These are phyloP conservation scores for Acipenser ruthenus DNA, from an alignment of 2,797 vertebrate genomes.

Conservation along the genomic window DNA sequence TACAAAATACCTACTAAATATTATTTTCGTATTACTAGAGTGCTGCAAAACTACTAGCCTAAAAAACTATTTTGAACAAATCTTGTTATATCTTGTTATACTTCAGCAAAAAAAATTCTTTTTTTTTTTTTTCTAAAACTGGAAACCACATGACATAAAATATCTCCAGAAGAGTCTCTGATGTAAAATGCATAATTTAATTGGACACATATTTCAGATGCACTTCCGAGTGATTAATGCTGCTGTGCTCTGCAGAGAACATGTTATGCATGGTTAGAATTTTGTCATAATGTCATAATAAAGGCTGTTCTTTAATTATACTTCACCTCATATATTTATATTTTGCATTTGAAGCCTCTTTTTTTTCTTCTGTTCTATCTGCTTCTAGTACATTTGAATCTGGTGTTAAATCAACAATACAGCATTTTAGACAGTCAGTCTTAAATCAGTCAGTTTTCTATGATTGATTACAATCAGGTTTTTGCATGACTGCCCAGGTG, in stretches of 20 bases:
- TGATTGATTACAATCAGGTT: conserved; percentile 42
- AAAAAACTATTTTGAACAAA: conserved; percentile 8
- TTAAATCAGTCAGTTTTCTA: conserved; percentile 24
- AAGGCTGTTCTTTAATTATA: neutral
- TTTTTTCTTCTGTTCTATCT: conserved; percentile 9
- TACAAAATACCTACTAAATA: conserved; percentile 3
- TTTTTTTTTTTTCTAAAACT: neutral
- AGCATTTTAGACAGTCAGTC: conserved; percentile 14
- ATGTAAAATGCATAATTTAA: neutral
- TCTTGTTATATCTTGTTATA: conserved; percentile 4
- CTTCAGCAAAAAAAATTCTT: neutral
- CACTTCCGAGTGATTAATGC: conserved; percentile 3
- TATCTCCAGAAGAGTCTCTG: neutral
- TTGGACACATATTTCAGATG: neutral
- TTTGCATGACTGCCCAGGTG: conserved; percentile 34
- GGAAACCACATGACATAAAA: neutral
- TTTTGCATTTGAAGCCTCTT: neutral
- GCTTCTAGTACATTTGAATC: conserved; percentile 10
- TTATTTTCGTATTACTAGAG: conserved; percentile 7
- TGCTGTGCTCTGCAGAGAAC: neutral
- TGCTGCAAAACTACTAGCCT: conserved; percentile 2
- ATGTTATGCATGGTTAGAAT: conserved; percentile 1
- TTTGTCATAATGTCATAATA: neutral
- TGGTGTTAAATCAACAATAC: conserved; percentile 21
- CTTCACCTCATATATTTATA: neutral